Evolutionary conservation across 2,888 invertebrate genomes (phyloP).

Genomic region (Drosophila merina): DNA sequence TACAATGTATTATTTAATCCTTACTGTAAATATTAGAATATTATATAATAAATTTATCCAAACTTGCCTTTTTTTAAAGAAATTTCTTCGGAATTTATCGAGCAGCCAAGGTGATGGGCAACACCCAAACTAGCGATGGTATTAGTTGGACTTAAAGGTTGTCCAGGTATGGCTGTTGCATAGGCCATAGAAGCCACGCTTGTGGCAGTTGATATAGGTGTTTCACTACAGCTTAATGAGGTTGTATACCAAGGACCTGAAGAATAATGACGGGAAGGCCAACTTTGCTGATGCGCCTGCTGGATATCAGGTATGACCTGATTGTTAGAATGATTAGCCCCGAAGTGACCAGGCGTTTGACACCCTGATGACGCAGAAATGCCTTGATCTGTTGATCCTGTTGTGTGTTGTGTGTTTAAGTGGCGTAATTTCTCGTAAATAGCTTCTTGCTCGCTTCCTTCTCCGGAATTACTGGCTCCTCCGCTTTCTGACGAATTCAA

Average conservation of each 20-base stretch:
- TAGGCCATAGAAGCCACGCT: constrained; percentile 15
- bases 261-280: constrained; percentile 80
- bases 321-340: constrained; percentile 46
- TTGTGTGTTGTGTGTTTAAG: constrained; percentile 71
- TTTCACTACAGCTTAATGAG: constrained; percentile 70
- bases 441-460: constrained; percentile 68
- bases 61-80: constrained; percentile 76
- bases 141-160: constrained; percentile 56
- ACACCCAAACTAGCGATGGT: constrained; percentile 21
- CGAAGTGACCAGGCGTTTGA: constrained; percentile 53
- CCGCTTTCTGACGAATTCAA: constrained; percentile 80
- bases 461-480: constrained; percentile 69
- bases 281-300: constrained; percentile 63
- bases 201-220: constrained; percentile 24
- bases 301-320: constrained; percentile 30
- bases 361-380: constrained; percentile 45
- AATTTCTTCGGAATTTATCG: constrained; percentile 66
- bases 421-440: constrained; percentile 82
- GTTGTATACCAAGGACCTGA: constrained; percentile 81
- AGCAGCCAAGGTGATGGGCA: constrained; percentile 48
- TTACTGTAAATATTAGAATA: not conserved
- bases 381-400: constrained; percentile 41
- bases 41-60: constrained; percentile 2
- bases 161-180: constrained; percentile 18
- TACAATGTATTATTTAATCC: too few relatives aligned